Conservation (phyloP, 92 coral and sea anemone species). For the Paramuricea clavata region DNA sequence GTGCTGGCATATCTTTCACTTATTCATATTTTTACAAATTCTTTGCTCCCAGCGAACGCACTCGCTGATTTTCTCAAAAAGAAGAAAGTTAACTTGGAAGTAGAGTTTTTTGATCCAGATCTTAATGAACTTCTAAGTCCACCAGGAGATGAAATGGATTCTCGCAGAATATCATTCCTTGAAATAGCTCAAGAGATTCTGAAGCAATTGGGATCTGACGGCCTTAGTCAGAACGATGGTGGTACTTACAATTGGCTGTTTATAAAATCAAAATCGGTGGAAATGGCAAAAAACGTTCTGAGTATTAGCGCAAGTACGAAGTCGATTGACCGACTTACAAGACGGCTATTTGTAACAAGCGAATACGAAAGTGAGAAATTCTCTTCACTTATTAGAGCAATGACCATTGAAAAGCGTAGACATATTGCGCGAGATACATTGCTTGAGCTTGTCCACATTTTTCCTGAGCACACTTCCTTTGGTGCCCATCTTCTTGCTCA, state of each 20-base stretch:
- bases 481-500: conserved; percentile 88
- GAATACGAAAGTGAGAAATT: conserved; percentile 83
- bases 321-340: conserved; percentile 78
- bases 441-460: conserved; percentile 65
- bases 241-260: conserved; percentile 30
- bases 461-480: conserved; percentile 69
- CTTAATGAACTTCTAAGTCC: conserved; percentile 83
- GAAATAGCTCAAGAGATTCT: conserved; percentile 88
- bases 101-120: conserved; percentile 64
- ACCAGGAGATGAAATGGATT: conserved; percentile 58
- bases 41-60: conserved; percentile 76
- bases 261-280: conserved; percentile 73
- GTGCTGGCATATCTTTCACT: conserved; percentile 77
- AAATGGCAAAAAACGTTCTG: conserved; percentile 74
- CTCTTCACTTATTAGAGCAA: conserved; percentile 76
- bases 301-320: conserved; percentile 66
- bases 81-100: conserved; percentile 67
- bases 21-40: conserved; percentile 74
- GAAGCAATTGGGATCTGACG: conserved; percentile 54
- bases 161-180: conserved; percentile 77
- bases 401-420: conserved; percentile 53
- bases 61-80: conserved; percentile 57
- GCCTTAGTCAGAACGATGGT: neutral
- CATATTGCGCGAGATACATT: conserved; percentile 78
- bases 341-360: conserved; percentile 81